Evolutionary conservation across 2,888 invertebrate species (phyloP).

Genomic region (Sarcophaga caerulescens): DNA sequence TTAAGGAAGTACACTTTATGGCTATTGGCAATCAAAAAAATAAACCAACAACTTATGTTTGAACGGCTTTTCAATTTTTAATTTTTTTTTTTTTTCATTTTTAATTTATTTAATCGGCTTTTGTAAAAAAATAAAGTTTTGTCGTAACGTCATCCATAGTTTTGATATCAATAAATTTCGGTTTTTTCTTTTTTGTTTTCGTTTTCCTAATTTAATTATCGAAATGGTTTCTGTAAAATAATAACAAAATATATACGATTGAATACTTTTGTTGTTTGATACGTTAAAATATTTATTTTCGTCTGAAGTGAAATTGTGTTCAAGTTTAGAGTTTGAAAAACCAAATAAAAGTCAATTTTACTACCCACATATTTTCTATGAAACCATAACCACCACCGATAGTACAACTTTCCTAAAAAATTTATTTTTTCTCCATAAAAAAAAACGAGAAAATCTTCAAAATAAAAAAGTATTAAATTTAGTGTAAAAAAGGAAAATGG

Average conservation of each 20-base stretch:
- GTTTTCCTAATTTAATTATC: not conserved
- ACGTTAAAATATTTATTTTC: not conserved
- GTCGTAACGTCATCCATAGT: too few species aligned
- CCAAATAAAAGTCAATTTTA: not conserved
- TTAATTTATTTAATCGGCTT: too few species aligned
- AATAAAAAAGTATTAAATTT: not conserved
- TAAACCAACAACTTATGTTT: too few species aligned
- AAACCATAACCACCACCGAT: not conserved
- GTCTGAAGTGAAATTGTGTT: not conserved
- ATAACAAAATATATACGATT: not conserved
- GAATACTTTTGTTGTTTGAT: not conserved
- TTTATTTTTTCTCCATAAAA: not conserved
- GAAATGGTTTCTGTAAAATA: not conserved
- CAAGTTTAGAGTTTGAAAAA: not conserved
- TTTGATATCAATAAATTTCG: too few species aligned
- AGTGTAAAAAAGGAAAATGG: not conserved
- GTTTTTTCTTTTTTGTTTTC: not conserved
- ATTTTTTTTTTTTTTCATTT: too few species aligned
- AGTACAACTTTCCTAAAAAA: not conserved
- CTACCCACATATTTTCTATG: slow-evolving; percentile 42
- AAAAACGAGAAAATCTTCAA: not conserved
- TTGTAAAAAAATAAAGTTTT: too few species aligned
- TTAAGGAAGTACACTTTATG: too few species aligned
- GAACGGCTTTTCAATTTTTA: too few species aligned
- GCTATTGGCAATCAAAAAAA: too few species aligned